Evolutionary conservation across 2,888 invertebrate species (phyloP).

Genomic region (Syrphus vitripennis): DNA sequence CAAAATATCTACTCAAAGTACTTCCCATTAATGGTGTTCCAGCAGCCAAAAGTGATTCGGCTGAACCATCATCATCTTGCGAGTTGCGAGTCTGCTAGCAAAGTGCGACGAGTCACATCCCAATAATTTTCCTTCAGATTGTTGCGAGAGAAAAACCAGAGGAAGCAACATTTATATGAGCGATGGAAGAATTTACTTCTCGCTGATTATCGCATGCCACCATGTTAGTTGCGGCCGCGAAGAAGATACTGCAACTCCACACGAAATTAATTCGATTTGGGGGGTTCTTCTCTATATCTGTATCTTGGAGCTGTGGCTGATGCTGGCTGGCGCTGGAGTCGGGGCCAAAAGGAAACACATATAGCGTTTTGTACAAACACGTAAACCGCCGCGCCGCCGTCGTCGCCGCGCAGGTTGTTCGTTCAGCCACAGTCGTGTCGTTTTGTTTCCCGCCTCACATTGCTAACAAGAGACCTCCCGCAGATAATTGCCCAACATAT

Average conservation of each 20-base stretch:
- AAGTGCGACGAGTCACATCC: constrained; percentile 56
- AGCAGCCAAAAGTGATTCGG: constrained; percentile 45
- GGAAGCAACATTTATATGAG: constrained; percentile 57
- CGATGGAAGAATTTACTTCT: constrained; percentile 63
- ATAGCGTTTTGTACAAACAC: constrained; percentile 71
- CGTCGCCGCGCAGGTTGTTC: constrained; percentile 38
- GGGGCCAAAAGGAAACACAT: constrained; percentile 64
- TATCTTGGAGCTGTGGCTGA: not conserved
- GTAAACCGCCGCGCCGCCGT: constrained; percentile 54
- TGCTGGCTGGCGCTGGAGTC: constrained; percentile 25
- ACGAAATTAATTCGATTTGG: constrained; percentile 71
- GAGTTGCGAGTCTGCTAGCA: constrained; percentile 20
- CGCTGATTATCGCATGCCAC: constrained; percentile 70
- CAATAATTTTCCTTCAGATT: constrained; percentile 54
- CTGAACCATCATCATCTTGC: constrained; percentile 4
- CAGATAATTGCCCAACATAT: constrained; percentile 71
- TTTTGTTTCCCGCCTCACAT: constrained; percentile 71
- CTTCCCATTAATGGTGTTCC: constrained; percentile 51
- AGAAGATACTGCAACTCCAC: constrained; percentile 43
- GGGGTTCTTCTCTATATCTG: constrained; percentile 38
- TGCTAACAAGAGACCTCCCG: constrained; percentile 72
- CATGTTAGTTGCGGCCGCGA: constrained; percentile 45
- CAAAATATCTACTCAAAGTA: constrained; percentile 45
- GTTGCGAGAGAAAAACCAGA: not conserved
- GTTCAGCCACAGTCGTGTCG: constrained; percentile 49